Evolutionary conservation across 2,888 invertebrate species (phyloP), one percentile per base, ranked within the genome.

Genomic region (Osedax fenrisi): DNA sequence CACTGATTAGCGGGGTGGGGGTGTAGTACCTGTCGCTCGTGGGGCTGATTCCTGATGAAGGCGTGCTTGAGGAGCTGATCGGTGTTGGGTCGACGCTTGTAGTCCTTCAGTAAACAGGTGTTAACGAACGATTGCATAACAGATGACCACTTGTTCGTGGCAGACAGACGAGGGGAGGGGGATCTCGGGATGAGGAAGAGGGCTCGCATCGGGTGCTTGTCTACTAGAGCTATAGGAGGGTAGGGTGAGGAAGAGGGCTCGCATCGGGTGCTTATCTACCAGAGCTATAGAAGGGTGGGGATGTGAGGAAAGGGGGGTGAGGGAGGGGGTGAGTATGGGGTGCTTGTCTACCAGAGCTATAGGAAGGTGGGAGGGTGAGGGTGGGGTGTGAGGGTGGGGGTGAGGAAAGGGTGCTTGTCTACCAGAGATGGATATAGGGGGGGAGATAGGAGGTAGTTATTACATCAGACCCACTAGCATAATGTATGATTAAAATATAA

Each of bases 241-340:
- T 26, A n/a, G 97, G 86, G 98, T 97, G 81, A 98, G 89, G 87
- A 97, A 98, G 80, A 97, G 88, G 79, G 97, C 97, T 82, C 97
- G 89, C 98, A 99, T 99, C 25, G 98, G 98, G 88, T 98, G 98
- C 85, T 98, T 89, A 88, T 98, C 97, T 87, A 97, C 99, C 76
- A 99, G 89, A 59, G 98, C 87, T 83, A 84, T 78, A 82, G 83
- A 41, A 69, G 22, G 13, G 24, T n/a, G 2, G 10, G 68, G 1
- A 24, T n/a, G n/a, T n/a, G n/a, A 82, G 83, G 62, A 73, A 27
- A 74, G 73, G 27, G 17, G 97, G 86, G 98, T 97, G 81, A 98
- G 89, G 87, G 98, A 98, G 80, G 97, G 88, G 79, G 97, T 97
- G 82, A 97, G 89, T 98, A 99, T 99, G 24, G 98, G 98, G 88